Evolutionary conservation across 2,888 invertebrate species (phyloP).

Genomic region (Endotricha flammealis): DNA sequence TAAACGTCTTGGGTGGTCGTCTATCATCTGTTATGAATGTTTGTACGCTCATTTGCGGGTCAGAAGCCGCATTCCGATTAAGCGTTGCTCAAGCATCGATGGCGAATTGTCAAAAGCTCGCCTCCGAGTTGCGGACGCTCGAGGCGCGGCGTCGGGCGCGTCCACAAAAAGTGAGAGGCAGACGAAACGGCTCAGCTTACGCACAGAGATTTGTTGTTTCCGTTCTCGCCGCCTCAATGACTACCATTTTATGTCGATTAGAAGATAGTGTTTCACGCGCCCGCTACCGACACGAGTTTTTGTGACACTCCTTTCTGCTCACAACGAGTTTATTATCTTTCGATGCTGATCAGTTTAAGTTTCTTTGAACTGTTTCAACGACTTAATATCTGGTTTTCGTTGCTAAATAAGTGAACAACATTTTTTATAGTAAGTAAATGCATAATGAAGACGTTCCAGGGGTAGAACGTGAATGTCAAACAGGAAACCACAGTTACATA

Average conservation of each 20-base stretch:
- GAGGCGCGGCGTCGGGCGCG: conserved; percentile 29
- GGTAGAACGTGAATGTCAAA: conserved; percentile 39
- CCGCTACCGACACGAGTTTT: conserved; percentile 73
- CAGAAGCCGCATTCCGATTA: conserved; percentile 54
- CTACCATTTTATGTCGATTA: conserved; percentile 76
- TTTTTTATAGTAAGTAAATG: conserved; percentile 12
- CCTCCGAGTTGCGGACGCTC: conserved; percentile 21
- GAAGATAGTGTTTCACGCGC: conserved; percentile 74
- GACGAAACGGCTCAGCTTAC: conserved; percentile 58
- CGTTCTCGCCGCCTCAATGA: conserved; percentile 73
- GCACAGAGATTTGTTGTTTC: conserved; percentile 71
- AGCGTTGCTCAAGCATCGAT: conserved; percentile 47
- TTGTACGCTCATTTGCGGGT: conserved; percentile 53
- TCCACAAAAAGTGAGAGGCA: conserved; percentile 65
- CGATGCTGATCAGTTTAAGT: conserved; percentile 48
- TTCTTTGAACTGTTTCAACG: conserved; percentile 37
- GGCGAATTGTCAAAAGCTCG: conserved; percentile 56
- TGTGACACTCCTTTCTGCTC: conserved; percentile 65
- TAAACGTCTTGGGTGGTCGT: conserved; percentile 61
- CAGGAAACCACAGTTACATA: conserved; percentile 61
- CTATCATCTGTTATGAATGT: conserved; percentile 47
- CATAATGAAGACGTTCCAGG: conserved; percentile 20
- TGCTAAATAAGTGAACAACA: conserved; percentile 14
- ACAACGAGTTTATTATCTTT: conserved; percentile 73
- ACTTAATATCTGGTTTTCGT: conserved; percentile 26